Conservation (phyloP, 2,888 invertebrate species). For the Spilosoma lubricipeda region DNA sequence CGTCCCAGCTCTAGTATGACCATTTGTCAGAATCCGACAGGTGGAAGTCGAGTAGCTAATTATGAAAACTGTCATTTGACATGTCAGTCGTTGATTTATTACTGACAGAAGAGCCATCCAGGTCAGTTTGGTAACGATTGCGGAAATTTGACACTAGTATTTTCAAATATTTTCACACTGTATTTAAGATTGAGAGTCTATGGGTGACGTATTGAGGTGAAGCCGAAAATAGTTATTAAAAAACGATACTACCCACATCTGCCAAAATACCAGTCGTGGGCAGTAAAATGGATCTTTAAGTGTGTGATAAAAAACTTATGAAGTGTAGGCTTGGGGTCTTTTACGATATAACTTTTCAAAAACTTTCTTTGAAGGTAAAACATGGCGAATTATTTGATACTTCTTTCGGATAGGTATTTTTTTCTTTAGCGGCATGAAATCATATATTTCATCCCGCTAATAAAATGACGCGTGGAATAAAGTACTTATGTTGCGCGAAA, state of each 20-base stretch:
- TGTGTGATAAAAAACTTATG: neutral
- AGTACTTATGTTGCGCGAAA: too few species aligned
- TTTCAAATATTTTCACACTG: neutral
- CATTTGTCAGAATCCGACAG: constrained; percentile 52
- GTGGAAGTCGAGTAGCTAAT: constrained; percentile 44
- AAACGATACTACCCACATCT: neutral
- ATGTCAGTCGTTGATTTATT: constrained; percentile 52
- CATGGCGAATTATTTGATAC: neutral
- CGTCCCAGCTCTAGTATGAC: constrained; percentile 20
- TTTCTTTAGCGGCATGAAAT: neutral
- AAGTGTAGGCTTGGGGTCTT: neutral
- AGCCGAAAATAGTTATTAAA: neutral
- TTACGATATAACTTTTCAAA: neutral
- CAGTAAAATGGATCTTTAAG: neutral
- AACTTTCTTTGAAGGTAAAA: neutral
- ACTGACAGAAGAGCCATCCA: constrained; percentile 23
- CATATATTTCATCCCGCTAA: too few species aligned
- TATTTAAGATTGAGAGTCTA: neutral
- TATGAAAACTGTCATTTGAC: constrained; percentile 47
- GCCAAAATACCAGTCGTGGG: neutral
- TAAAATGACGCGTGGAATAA: too few species aligned
- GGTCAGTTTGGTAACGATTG: constrained; percentile 40
- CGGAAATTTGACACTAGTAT: constrained; percentile 10
- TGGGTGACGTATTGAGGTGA: neutral
- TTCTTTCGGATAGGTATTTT: neutral